Evolutionary conservation across 2,888 invertebrate species (phyloP), one percentile per base, ranked within the genome.

Genomic region (Zygaena filipendulae): DNA sequence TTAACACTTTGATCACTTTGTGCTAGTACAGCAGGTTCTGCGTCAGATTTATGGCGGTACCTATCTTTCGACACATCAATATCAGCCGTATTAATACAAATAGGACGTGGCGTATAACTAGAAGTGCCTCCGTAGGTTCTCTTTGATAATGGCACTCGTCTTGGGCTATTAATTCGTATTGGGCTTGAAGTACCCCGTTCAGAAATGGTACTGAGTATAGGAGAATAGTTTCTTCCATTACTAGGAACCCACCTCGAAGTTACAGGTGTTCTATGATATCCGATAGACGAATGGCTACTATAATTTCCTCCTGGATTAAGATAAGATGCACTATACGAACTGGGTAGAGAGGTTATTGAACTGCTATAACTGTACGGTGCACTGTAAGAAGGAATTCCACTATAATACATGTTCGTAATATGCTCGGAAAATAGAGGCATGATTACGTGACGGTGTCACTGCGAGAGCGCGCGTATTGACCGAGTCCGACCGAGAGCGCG

Each of bases 11-110:
- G n/a, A 45, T 14, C 42, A 33, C 18, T 7, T 16, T 16, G 5
- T 6, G 16, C 5, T 16, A 16, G 4, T 33, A 32, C 33, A 47
- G 19, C 37, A 6, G 16, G 16, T 6, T 4, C 7, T 16, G 16
- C 4, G 7, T 6, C 16, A 16, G 4, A 16, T 58, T 67, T 63
- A 39, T 71, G 52, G 20, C 71, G 66, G 49, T 86, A 88, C 45
- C 81, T 82, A 36, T 87, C 83, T 37, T 84, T 84, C 1, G 91
- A 89, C 0, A 93, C 92, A 58, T 93, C 92, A 41, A 93, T 93
- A 54, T 92, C 91, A 14, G 91, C 90, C 2, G 92, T 92, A 59
- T 92, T 91, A 38, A 92, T 90, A 41, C 86, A 84, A 26, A 88
- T 85, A 2, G 91, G 90, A 28, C 87, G 83, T 2, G 85, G 69